Evolutionary conservation across 2,888 invertebrate genomes (phyloP).

Genomic region (Orthosia cruda): DNA sequence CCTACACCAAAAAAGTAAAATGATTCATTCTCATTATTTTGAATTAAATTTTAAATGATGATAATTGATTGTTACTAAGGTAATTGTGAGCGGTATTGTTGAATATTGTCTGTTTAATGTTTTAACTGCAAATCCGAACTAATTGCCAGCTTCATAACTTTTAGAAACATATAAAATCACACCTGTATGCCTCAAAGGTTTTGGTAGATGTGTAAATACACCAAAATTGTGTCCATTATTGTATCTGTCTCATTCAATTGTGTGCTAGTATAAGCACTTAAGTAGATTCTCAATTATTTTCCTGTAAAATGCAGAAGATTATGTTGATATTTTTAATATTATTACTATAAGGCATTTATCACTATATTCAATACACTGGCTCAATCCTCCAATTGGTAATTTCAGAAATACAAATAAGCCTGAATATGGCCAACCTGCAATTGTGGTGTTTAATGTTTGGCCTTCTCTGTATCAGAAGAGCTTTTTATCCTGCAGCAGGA

Average conservation of each 20-base stretch:
- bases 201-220: neutral
- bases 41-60: neutral
- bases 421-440: no score
- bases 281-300: no score
- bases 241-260: neutral
- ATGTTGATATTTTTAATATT: no score
- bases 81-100: neutral
- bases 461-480: no score
- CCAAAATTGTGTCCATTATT: neutral
- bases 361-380: no score
- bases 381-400: no score
- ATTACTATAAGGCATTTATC: no score
- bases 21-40: neutral
- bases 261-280: neutral
- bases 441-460: no score
- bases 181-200: no score
- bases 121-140: neutral
- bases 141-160: neutral
- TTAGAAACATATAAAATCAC: neutral
- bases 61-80: neutral
- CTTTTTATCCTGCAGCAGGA: no score
- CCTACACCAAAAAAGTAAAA: neutral
- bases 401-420: no score
- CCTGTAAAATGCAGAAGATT: no score
- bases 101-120: neutral